These are phyloP conservation scores for Nannobrachium achirus DNA, from an alignment of 2,113 vertebrate genomes.

Conservation along the genomic window DNA sequence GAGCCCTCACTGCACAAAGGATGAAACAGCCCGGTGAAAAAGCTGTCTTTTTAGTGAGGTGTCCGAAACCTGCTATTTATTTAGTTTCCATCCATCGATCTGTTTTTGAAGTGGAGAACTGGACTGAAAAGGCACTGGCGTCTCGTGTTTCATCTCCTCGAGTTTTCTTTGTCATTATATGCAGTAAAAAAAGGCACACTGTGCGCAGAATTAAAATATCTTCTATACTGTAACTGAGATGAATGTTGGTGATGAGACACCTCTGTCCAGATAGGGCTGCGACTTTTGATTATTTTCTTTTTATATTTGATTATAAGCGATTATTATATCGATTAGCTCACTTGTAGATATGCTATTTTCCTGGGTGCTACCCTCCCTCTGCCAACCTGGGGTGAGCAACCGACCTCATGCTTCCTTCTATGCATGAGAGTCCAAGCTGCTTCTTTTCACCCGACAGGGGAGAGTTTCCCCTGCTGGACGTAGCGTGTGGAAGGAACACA, in stretches of 20 bases:
- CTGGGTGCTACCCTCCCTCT: too few species aligned
- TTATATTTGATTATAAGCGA: too few species aligned
- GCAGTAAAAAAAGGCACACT: neutral
- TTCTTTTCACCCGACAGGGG: too few species aligned
- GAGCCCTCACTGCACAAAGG: slow-evolving; percentile 17
- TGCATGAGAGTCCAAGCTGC: too few species aligned
- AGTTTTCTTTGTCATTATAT: slow-evolving; percentile 9
- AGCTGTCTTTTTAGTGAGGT: slow-evolving; percentile 14
- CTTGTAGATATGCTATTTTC: neutral
- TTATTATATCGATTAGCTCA: too few species aligned
- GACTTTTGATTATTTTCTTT: neutral
- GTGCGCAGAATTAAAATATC: slow-evolving; percentile 3
- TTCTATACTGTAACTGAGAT: neutral
- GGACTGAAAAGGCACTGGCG: slow-evolving; percentile 1
- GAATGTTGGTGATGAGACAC: neutral
- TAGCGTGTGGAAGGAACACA: too few species aligned
- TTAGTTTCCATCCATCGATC: neutral
- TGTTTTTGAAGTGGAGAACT: neutral
- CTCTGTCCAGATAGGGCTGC: neutral
- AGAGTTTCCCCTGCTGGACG: too few species aligned
- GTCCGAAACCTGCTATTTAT: neutral
- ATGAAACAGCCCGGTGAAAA: neutral
- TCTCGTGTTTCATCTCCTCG: neutral
- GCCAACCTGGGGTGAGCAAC: too few species aligned
- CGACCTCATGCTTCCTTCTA: too few species aligned